Evolutionary conservation across 2,888 invertebrate species (phyloP), one percentile per base, ranked within the genome.

Genomic region (Thereva unica): DNA sequence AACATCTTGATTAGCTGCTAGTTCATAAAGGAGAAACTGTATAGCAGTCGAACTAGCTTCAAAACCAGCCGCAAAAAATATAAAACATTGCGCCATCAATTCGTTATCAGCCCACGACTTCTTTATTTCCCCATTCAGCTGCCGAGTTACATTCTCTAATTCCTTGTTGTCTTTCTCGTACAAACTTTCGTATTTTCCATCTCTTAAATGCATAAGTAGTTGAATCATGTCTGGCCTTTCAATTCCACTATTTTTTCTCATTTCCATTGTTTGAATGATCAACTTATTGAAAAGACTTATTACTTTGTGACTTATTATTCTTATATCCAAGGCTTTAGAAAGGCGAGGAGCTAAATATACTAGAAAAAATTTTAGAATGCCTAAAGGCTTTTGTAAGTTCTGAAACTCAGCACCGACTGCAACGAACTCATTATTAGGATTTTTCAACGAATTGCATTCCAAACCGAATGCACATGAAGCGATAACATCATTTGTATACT

Each of bases 1-100:
- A 70, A 85, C 75, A 0, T 87, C 85, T 23, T 83, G 82, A 76
- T 87, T 83, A 4, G 83, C 64, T 37, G 85, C 85, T 37, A 88
- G 73, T 75, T 87, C 87, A 47, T 86, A 82, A 0, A 85, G 76
- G 0, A 83, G 73, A 68, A 87, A 86, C 0, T 82, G 76, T 78
- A 85, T 82, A 0, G 81, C 64, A 4, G 75, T 72, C 0, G 68
- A 87, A 86, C 0, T 82, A 76, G 12, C n/a, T 9, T 52, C 52
- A 37, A 10, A 35, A 6, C 52, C 52, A 8, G 9, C 52, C n/a
- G 12, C 7, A 12, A 49, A 49, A 5, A 10, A 49, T 12, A 49
- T 2, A 49, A 49, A 49, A 10, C n/a, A 10, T 49, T 49, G 37
- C 5, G 52, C 52, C 9, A 52, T 50, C 45, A 9, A 10, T 10